Percentiles rank a stretch among this genome's conserved stretches.
Evolutionary conservation across 2,113 vertebrate species (phyloP).

Genomic region (Bufo gargarizans): DNA sequence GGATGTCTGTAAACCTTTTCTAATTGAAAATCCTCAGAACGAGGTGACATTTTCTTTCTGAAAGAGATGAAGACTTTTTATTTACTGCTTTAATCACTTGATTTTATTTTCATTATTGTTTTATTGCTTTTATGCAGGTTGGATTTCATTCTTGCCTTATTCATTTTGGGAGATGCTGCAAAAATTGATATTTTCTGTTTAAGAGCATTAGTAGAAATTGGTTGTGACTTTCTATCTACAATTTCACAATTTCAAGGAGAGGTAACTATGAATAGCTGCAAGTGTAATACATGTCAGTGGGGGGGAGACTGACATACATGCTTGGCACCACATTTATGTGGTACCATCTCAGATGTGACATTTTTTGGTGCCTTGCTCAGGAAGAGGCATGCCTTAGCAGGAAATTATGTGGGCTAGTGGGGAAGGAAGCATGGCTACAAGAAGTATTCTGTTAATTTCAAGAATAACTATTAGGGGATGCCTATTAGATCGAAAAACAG

Average conservation of each 20-base stretch:
- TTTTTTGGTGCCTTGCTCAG: no score
- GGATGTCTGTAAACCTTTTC: background rate
- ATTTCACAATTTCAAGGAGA: conserved; percentile 56
- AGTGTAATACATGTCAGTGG: background rate
- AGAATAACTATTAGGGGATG: no score
- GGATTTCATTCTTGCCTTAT: conserved; percentile 65
- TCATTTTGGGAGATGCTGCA: conserved; percentile 68
- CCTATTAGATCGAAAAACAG: no score
- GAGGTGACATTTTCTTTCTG: background rate
- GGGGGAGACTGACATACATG: no score
- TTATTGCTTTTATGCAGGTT: conserved; percentile 63
- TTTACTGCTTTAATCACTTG: background rate
- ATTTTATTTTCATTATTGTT: conserved; percentile 18
- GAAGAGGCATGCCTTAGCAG: no score
- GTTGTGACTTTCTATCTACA: conserved; percentile 63
- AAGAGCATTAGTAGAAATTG: conserved; percentile 66
- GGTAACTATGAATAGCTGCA: conserved; percentile 53
- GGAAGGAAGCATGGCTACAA: no score
- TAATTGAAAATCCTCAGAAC: background rate
- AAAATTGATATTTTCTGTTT: conserved; percentile 69
- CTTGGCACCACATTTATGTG: no score
- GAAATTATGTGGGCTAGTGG: no score
- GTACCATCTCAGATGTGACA: no score
- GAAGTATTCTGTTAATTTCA: no score
- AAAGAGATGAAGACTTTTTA: background rate